These are phyloP conservation scores for Wasmannia auropunctata DNA, from an alignment of 1,140 invertebrate genomes.

Conservation along the genomic window DNA sequence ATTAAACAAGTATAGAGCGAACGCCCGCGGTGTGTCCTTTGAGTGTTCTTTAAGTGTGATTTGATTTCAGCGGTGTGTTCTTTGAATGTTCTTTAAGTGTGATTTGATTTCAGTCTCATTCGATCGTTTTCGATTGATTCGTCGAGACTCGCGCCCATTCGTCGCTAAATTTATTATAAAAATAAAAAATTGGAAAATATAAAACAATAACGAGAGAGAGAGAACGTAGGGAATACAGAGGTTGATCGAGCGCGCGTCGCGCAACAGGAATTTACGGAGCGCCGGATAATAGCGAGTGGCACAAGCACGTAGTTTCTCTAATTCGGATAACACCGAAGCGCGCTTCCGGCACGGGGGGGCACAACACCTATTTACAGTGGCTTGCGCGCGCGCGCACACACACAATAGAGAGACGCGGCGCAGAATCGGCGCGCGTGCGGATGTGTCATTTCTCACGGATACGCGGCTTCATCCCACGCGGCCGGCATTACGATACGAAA, in stretches of 20 bases:
- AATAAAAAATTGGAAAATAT: neutral
- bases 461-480: neutral
- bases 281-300: conserved; percentile 9
- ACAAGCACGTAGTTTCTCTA: conserved; percentile 43
- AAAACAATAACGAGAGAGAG: neutral
- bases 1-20: neutral
- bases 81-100: neutral
- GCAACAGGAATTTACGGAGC: conserved; percentile 14
- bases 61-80: too few species aligned
- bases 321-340: conserved; percentile 49
- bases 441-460: conserved; percentile 53
- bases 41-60: neutral
- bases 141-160: neutral
- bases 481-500: conserved; percentile 65
- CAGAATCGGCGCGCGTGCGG: conserved; percentile 13
- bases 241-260: neutral
- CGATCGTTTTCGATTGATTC: neutral
- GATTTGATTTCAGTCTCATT: neutral
- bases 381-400: neutral
- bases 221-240: neutral
- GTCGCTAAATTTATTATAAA: neutral
- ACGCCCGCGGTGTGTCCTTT: too few species aligned
- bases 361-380: conserved; percentile 35
- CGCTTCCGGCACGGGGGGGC: conserved; percentile 4
- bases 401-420: neutral